Conservation (phyloP, 2,797 vertebrate species). For the Gymnopithys bicolor region DNA sequence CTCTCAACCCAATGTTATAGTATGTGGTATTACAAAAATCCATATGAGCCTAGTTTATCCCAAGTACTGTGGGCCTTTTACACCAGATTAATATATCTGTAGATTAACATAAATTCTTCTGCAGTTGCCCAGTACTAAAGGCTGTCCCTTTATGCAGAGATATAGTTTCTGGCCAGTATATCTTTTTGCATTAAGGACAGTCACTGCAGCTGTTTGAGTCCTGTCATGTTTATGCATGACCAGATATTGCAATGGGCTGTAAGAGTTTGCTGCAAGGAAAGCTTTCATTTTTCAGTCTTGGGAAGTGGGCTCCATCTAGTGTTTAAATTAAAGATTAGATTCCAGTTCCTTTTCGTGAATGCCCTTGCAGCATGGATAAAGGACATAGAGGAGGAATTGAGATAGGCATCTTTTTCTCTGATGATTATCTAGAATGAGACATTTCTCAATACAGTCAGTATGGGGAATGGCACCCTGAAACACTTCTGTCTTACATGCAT, state of each 20-base stretch:
- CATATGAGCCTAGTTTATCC: neutral
- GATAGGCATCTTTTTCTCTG: neutral
- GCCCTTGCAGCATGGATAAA: slow-evolving; percentile 42
- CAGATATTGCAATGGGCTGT: neutral
- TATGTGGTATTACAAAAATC: neutral
- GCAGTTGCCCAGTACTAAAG: neutral
- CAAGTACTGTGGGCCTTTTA: neutral
- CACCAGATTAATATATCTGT: neutral
- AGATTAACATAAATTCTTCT: neutral
- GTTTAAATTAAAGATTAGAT: slow-evolving; percentile 52
- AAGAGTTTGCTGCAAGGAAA: slow-evolving; percentile 14
- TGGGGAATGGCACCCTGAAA: neutral
- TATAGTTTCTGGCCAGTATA: neutral
- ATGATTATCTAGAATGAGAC: neutral
- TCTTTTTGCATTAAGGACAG: neutral
- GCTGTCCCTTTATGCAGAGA: neutral
- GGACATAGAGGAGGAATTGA: neutral
- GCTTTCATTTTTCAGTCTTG: slow-evolving; percentile 43
- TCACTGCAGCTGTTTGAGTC: slow-evolving; percentile 1
- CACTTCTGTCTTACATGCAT: neutral
- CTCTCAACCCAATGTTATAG: neutral
- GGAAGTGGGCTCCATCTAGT: slow-evolving; percentile 79
- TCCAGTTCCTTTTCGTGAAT: neutral
- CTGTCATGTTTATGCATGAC: slow-evolving; percentile 13
- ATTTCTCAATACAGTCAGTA: neutral